Conservation (phyloP, 2,113 vertebrate species). For the Eleginops maclovinus region DNA sequence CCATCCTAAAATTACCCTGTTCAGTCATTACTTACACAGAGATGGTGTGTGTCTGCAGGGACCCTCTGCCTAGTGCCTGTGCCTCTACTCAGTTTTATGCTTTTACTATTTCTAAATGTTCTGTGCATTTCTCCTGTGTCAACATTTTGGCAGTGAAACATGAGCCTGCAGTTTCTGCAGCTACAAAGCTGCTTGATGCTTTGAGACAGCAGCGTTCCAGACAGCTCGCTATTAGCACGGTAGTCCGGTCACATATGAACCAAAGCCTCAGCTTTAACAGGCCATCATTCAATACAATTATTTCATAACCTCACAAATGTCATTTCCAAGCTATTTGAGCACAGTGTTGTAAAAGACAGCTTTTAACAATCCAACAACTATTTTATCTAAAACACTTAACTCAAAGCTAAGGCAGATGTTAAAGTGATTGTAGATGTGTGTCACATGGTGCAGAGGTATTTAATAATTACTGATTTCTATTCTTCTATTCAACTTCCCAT, state of each 20-base stretch:
- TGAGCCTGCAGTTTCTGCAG: slow-evolving; percentile 33
- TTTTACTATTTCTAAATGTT: slow-evolving; percentile 39
- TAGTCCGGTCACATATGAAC: not conserved
- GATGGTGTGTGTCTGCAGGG: slow-evolving; percentile 23
- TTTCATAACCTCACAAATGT: slow-evolving; percentile 28
- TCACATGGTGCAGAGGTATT: not conserved
- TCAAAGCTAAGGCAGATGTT: not conserved
- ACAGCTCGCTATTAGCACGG: slow-evolving; percentile 14
- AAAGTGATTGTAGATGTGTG: slow-evolving; percentile 2
- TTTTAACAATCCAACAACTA: not conserved
- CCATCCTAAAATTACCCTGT: slow-evolving; percentile 51
- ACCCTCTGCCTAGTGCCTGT: slow-evolving; percentile 20
- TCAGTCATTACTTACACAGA: slow-evolving; percentile 39
- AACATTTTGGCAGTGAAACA: not conserved
- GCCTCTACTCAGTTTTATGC: not conserved
- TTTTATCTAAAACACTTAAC: not conserved
- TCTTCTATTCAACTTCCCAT: not conserved
- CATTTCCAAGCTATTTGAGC: not conserved
- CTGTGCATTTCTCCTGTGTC: slow-evolving; percentile 2
- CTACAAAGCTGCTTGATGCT: slow-evolving; percentile 18
- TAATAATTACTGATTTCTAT: not conserved
- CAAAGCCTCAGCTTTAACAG: not conserved
- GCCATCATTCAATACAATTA: slow-evolving; percentile 14
- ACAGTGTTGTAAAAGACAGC: not conserved
- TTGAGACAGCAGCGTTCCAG: slow-evolving; percentile 22